A percentile compares a stretch with the other conserved stretches of the same genome.
phyloP scores from a whole-genome alignment of 2,888 invertebrate species.

The Bedellia somnulentella region DNA sequence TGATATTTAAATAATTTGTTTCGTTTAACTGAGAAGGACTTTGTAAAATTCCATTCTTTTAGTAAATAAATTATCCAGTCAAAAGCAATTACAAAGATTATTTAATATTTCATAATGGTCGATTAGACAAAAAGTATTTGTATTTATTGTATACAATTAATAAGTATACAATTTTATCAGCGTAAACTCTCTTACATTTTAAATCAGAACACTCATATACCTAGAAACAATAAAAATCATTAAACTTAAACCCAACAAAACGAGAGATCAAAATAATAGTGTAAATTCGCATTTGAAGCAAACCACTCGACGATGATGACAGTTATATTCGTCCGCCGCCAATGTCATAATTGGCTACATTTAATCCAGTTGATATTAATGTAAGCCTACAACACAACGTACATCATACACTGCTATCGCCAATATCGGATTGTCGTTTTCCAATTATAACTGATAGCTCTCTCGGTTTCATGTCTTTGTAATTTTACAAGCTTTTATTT shows the following conservation, averaged over 20 bases:
- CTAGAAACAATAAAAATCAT: background rate
- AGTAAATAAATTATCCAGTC: too few species aligned
- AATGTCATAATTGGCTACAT: too few species aligned
- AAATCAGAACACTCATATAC: background rate
- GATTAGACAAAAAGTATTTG: background rate
- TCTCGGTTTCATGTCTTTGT: slow-evolving; percentile 2
- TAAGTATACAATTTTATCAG: background rate
- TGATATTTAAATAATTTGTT: too few species aligned
- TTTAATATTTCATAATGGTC: background rate
- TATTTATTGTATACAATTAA: background rate
- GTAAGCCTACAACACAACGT: too few species aligned
- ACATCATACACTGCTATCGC: too few species aligned
- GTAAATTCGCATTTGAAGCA: too few species aligned
- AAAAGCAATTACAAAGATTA: too few species aligned
- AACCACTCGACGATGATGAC: too few species aligned
- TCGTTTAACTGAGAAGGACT: too few species aligned
- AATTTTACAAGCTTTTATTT: slow-evolving; percentile 2
- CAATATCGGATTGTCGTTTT: slow-evolving; percentile 21
- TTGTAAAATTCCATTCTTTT: too few species aligned
- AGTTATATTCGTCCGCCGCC: too few species aligned
- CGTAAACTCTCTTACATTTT: background rate
- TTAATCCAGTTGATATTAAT: too few species aligned
- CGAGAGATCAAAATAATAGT: background rate
- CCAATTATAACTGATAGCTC: slow-evolving; percentile 17
- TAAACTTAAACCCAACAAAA: background rate